These are phyloP conservation scores for Hydrotaea cyrtoneurina DNA, from an alignment of 2,888 invertebrate genomes.

Conservation along the genomic window DNA sequence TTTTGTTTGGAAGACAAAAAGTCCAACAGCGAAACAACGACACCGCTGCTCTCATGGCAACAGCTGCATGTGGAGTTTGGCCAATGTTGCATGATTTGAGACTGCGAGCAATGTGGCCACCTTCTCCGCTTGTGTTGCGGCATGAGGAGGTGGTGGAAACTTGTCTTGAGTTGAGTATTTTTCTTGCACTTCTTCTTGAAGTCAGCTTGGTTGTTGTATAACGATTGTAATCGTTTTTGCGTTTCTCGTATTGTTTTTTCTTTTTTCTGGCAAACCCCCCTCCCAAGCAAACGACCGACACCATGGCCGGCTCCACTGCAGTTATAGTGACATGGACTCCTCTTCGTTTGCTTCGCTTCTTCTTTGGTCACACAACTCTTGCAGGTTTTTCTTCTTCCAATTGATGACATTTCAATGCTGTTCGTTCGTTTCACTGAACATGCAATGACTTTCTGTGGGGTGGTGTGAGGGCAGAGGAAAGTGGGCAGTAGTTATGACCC, in stretches of 20 bases:
- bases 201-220: slow-evolving; percentile 9
- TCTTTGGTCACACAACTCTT: neutral
- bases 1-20: neutral
- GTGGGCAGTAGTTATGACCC: neutral
- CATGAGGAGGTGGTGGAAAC: neutral
- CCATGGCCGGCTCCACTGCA: slow-evolving; percentile 12
- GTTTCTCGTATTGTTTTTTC: neutral
- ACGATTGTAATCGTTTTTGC: slow-evolving; percentile 2
- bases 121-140: neutral
- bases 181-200: neutral
- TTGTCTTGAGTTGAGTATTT: neutral
- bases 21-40: neutral
- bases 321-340: slow-evolving; percentile 53
- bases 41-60: neutral
- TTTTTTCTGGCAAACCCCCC: neutral
- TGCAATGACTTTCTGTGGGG: neutral
- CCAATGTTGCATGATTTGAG: neutral
- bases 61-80: neutral
- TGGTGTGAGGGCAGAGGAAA: too few relatives aligned
- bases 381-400: slow-evolving; percentile 11
- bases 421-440: neutral
- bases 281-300: neutral
- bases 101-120: neutral
- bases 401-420: slow-evolving; percentile 23
- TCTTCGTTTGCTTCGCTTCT: neutral